Conservation (phyloP, 23 tunicate genomes). For the Halocynthia aurantium region DNA sequence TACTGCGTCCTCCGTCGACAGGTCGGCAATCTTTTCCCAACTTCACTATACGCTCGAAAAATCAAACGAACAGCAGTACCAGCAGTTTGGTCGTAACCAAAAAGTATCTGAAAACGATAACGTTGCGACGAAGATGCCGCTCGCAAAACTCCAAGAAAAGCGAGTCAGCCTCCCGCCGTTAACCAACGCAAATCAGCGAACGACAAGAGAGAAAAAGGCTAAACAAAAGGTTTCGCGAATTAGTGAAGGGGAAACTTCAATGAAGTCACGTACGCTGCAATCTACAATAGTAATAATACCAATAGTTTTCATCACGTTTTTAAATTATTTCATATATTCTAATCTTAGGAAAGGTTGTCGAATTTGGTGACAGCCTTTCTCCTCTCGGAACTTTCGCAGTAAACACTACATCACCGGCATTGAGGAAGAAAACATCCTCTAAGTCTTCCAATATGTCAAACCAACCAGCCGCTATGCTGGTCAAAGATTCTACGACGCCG, state of each 20-base stretch:
- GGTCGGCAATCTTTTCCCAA: neutral
- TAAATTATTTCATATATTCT: neutral
- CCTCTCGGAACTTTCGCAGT: neutral
- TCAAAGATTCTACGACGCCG: constrained; percentile 17
- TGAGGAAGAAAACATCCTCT: constrained; percentile 3
- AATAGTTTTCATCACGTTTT: too few species aligned
- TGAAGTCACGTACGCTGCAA: too few species aligned
- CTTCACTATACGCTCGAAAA: neutral
- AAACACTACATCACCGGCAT: neutral
- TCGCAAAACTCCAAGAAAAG: neutral
- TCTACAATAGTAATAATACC: too few species aligned
- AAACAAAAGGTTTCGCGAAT: too few species aligned
- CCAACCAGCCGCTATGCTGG: neutral
- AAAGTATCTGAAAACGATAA: neutral
- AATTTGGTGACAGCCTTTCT: neutral
- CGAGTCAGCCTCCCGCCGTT: constrained; percentile 1
- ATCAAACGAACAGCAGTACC: neutral
- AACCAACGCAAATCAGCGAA: too few species aligned
- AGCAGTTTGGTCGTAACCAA: neutral
- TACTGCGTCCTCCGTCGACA: neutral
- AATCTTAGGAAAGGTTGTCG: neutral
- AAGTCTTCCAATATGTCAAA: constrained; percentile 11
- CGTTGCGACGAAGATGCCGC: neutral
- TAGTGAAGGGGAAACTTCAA: too few species aligned
- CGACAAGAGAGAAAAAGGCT: too few species aligned